Evolutionary conservation across 2,888 invertebrate species (phyloP), one percentile per base, ranked within the genome.

Genomic region (Automeris io): DNA sequence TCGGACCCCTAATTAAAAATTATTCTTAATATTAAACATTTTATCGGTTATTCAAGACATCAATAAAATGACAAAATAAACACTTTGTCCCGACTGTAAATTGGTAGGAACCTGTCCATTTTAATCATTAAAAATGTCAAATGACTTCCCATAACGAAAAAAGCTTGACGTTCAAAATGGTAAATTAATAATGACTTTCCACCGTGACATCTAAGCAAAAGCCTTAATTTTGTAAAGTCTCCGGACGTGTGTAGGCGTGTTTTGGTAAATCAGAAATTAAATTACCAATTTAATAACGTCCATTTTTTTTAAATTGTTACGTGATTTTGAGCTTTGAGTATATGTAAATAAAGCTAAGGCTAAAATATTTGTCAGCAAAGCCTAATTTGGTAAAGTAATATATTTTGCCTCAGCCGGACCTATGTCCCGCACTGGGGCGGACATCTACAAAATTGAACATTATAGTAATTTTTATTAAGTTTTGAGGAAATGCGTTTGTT

Each of bases 191-290:
- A 66, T 51, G 51, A 61, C 67, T 69, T 71, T 68, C 62, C 59
- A 61, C 49, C 63, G 61, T 70, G 76, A 76, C 76, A 76, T 73
- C 61, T 67, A 75, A 70, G 54, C 62, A 46, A 65, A 75, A 57
- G 61, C 61, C 47, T 61, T 68, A 68, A 76, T 78, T 75, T 71
- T 51, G n/a, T 23, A 34, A 22, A 33, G 26, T 49, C 52, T 56
- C 54, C 54, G 53, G 29, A 54, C 47, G 56, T 29, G 56, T 61
- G 58, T 43, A 46, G 74, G 76, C 73, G 72, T 61, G 42, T 49
- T 44, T 45, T 44, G 49, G 54, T 58, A 57, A 66, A 70, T 62
- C 56, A 56, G 47, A 52, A 46, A 23, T 47, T 38, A 51, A 45
- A 33, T 39, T 31, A 41, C 60, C 51, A 61, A 44, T 12, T 53